phyloP scores from a whole-genome alignment of 2,888 invertebrate species.

The Leptopterna dolabrata region DNA sequence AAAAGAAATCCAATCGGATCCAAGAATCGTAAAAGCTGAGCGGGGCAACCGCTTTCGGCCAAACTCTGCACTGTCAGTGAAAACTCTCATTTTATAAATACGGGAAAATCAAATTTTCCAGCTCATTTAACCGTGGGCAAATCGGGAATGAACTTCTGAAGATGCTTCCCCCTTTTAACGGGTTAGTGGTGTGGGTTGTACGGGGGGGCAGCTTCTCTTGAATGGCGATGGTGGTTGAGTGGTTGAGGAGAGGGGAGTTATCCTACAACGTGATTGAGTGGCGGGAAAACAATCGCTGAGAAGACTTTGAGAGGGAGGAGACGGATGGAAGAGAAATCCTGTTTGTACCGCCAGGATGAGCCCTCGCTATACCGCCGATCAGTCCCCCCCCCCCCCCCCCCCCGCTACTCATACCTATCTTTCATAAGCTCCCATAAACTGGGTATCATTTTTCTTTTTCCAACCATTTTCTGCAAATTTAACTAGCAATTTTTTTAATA shows the following conservation, averaged over 20 bases:
- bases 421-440: too few species aligned
- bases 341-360: constrained; percentile 21
- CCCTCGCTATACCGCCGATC: neutral
- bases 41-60: neutral
- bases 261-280: constrained; percentile 30
- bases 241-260: neutral
- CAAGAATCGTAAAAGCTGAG: neutral
- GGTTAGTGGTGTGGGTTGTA: neutral
- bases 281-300: constrained; percentile 46
- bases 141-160: constrained; percentile 56
- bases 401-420: too few species aligned
- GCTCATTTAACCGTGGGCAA: constrained; percentile 58
- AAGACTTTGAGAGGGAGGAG: neutral
- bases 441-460: too few species aligned
- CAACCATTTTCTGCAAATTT: too few species aligned
- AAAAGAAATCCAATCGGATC: neutral
- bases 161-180: neutral
- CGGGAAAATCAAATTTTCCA: constrained; percentile 58
- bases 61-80: constrained; percentile 3
- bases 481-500: too few species aligned
- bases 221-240: constrained; percentile 5
- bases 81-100: constrained; percentile 54
- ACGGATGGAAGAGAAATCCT: constrained; percentile 9
- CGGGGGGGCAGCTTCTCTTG: neutral
- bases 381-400: neutral